phyloP scores from a whole-genome alignment of 2,113 vertebrate genomes.

The Gila orcuttii region DNA sequence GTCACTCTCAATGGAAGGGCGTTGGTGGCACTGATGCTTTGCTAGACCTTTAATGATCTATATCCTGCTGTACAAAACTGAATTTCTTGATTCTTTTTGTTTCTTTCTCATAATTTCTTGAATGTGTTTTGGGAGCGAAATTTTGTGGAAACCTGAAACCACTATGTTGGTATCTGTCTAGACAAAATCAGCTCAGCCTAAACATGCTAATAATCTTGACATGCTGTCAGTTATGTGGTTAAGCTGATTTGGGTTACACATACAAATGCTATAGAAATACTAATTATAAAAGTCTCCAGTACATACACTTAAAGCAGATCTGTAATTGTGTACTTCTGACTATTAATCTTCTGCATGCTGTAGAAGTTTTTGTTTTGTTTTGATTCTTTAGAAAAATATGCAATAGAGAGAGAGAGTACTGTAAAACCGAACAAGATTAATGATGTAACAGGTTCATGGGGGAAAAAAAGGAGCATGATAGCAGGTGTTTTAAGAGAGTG shows the following conservation, averaged over 20 bases:
- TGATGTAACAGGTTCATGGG: background rate
- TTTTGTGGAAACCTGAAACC: background rate
- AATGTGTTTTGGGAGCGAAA: background rate
- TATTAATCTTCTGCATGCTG: background rate
- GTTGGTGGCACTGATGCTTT: slow-evolving; percentile 33
- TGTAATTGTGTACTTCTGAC: background rate
- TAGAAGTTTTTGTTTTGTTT: background rate
- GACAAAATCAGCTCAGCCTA: background rate
- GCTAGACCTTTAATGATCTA: slow-evolving; percentile 18
- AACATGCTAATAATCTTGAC: slow-evolving; percentile 25
- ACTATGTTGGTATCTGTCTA: background rate
- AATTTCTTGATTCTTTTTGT: background rate
- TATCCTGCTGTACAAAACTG: background rate
- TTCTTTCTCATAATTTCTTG: background rate
- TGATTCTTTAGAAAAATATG: background rate
- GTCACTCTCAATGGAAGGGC: slow-evolving; percentile 26
- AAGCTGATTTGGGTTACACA: slow-evolving; percentile 11
- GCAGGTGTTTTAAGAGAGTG: slow-evolving; percentile 16
- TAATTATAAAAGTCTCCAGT: background rate
- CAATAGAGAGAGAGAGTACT: background rate
- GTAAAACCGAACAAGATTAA: background rate
- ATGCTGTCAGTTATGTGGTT: slow-evolving; percentile 13
- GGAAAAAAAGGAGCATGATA: background rate
- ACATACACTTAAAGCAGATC: slow-evolving; percentile 6
- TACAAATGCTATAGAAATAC: background rate